These are phyloP conservation scores for Mamestra brassicae DNA, from an alignment of 2,888 invertebrate genomes.

Conservation along the genomic window DNA sequence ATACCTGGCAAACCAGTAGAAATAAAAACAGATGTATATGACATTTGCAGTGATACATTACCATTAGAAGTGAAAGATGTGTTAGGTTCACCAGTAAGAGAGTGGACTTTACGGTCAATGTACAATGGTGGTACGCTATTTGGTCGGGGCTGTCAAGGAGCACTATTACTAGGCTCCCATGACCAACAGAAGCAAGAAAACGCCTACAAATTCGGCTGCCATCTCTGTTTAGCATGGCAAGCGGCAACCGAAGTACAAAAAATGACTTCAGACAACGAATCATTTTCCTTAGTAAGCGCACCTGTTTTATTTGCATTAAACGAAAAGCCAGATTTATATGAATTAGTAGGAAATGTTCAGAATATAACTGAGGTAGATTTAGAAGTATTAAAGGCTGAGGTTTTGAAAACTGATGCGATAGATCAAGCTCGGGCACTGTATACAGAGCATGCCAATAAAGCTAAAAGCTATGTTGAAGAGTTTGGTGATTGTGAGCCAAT, in stretches of 20 bases:
- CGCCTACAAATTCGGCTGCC: slow-evolving; percentile 95
- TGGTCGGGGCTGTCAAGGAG: slow-evolving; percentile 96
- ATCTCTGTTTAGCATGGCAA: slow-evolving; percentile 96
- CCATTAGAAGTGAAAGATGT: slow-evolving; percentile 82
- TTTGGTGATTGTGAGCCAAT: slow-evolving; percentile 84
- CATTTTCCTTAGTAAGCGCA: slow-evolving; percentile 94
- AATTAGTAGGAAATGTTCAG: slow-evolving; percentile 87
- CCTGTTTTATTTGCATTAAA: slow-evolving; percentile 96
- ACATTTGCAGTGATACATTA: slow-evolving; percentile 81
- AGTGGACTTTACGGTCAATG: slow-evolving; percentile 94
- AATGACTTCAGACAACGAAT: slow-evolving; percentile 87
- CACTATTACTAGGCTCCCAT: slow-evolving; percentile 94
- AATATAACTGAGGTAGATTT: slow-evolving; percentile 92
- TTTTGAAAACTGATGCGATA: slow-evolving; percentile 82
- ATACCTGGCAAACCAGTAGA: slow-evolving; percentile 91
- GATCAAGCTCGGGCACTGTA: slow-evolving; percentile 81
- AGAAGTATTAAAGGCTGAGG: slow-evolving; percentile 84
- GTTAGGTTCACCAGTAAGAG: slow-evolving; percentile 91
- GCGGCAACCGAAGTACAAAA: slow-evolving; percentile 88
- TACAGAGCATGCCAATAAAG: slow-evolving; percentile 80
- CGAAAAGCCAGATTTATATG: slow-evolving; percentile 93
- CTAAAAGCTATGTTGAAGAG: slow-evolving; percentile 76
- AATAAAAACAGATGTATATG: slow-evolving; percentile 72
- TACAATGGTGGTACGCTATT: slow-evolving; percentile 92
- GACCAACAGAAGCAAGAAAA: slow-evolving; percentile 92